Base-by-base conservation (phyloP, 2,113 vertebrate species). In the Eidolon helvum region DNA sequence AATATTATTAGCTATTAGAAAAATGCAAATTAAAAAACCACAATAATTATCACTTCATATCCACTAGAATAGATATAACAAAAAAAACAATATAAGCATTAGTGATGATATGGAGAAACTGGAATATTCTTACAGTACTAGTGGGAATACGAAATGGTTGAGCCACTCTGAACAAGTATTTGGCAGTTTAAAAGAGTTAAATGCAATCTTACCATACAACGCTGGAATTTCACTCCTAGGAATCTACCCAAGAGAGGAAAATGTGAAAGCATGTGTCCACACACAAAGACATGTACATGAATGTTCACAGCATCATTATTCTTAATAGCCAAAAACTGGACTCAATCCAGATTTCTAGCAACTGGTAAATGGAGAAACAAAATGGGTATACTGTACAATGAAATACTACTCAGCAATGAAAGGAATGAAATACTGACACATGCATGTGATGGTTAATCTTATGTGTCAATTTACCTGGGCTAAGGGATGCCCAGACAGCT, bases 161-260 rank as follows among this genome's bases (percentile, higher is more conserved):
- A 71, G 15, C 40, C 12, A 88, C 35, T 78, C 43, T 45, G 53
- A 43, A 79, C 72, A 91, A 96, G 28, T 72, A 65, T 30, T 28
- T 24, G 40, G 43, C n/a, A 87, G 30, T 94, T 92, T 88, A 43
- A 84, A 93, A 90, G 38, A 87, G 61, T 77, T 55, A 92, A 95
- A 78, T 48, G 79, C 6, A 72, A 69, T 65, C 10, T 33, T 71
- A 40, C 11, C 35, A 78, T 26, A 92, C 21, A 92, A 89, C 0
- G 48, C 48, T 59, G 12, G 2, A 59, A 40, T 84, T 85, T 78
- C 33, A 63, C 26, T 50, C 63, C 63, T 59, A 63, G 26, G 59
- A 63, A 30, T 63, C 59, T 63, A 59, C 35, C 57, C 18, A 30
- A 68, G 53, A 68, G 53, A 78, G 65, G 92, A 95, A 24, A n/a